A percentile compares a stretch with the other conserved stretches of the same genome.
phyloP scores from a whole-genome alignment of 1,140 invertebrate species.

The Drosophila nasuta region DNA sequence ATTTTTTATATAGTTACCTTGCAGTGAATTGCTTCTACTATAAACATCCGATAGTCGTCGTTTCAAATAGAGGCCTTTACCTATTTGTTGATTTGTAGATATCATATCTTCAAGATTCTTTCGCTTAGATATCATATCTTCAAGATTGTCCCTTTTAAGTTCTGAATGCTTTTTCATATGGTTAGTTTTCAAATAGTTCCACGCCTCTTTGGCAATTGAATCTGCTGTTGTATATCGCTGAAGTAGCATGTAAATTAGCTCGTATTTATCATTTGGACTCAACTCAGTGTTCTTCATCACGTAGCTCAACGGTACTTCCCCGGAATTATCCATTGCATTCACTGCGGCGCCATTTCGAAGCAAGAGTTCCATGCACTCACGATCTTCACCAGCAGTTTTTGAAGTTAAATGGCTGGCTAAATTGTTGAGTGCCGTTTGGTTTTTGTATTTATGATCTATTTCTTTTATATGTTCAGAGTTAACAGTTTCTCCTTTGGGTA shows the following conservation, averaged over 20 bases:
- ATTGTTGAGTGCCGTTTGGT: not conserved
- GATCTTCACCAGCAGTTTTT: not conserved
- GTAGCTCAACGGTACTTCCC: not conserved
- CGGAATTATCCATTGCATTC: not conserved
- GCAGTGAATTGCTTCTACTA: too few relatives aligned
- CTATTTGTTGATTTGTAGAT: not conserved
- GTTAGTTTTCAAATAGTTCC: not conserved
- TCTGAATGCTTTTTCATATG: not conserved
- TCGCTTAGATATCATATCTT: not conserved
- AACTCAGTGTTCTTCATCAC: not conserved
- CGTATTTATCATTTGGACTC: not conserved
- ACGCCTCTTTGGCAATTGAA: not conserved
- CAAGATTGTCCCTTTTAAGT: not conserved
- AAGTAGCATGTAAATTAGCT: not conserved
- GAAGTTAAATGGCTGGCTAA: not conserved
- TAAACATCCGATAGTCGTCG: too few relatives aligned
- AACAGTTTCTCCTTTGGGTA: too few relatives aligned
- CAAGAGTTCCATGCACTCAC: conserved; percentile 3
- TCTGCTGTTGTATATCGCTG: not conserved
- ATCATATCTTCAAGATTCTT: not conserved
- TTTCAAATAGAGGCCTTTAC: not conserved
- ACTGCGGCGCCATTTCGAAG: not conserved
- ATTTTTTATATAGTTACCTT: not conserved
- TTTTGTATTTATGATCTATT: not conserved
- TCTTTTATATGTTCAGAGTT: not conserved